These are phyloP conservation scores for Bombus superbus DNA, from an alignment of 1,140 invertebrate species.

Conservation along the genomic window DNA sequence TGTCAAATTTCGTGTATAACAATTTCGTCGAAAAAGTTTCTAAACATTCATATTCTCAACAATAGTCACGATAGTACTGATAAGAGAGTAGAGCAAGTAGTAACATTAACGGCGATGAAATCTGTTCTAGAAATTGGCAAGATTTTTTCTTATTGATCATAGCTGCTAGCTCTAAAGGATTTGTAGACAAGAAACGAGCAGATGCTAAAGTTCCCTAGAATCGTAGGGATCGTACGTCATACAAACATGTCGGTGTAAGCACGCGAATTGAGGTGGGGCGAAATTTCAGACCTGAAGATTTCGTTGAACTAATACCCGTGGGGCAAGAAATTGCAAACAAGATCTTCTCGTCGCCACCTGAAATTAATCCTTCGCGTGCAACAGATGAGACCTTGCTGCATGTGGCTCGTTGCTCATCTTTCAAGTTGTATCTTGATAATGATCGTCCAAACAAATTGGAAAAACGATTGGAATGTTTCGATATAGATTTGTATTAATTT, in stretches of 20 bases:
- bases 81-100: no score
- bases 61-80: no score
- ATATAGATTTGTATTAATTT: background rate
- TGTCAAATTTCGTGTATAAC: background rate
- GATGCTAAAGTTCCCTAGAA: conserved; percentile 41
- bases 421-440: no score
- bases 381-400: conserved; percentile 56
- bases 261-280: conserved; percentile 42
- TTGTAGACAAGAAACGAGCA: conserved; percentile 48
- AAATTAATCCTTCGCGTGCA: conserved; percentile 66
- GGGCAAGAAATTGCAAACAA: conserved; percentile 69
- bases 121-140: no score
- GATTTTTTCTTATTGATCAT: background rate
- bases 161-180: background rate
- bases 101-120: no score
- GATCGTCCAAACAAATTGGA: background rate
- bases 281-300: conserved; percentile 63
- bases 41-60: no score
- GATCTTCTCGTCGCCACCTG: conserved; percentile 55
- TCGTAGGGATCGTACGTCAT: conserved; percentile 20
- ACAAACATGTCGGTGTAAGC: background rate
- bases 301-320: conserved; percentile 61
- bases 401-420: background rate
- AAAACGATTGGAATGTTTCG: background rate
- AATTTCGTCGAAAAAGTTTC: no score